Evolutionary conservation across 2,113 vertebrate genomes (phyloP), one percentile per base, ranked within the genome.

Genomic region (Nyctibius bracteatus): DNA sequence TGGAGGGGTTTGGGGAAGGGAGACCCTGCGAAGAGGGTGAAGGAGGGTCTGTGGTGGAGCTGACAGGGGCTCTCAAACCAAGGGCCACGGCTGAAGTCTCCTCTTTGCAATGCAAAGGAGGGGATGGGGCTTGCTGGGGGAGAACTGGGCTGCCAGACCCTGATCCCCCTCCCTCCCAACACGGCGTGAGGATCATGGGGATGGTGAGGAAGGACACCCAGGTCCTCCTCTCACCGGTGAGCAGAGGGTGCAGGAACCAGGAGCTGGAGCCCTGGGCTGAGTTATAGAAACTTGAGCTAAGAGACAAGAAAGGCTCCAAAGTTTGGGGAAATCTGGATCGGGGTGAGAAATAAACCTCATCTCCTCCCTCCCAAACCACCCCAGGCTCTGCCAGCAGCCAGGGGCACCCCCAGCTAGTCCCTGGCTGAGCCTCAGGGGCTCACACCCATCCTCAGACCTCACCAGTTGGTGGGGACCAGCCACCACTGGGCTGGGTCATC

Each of bases 161-260:
- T 4, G 33, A 23, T 46, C 20, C 44, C 18, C 2, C 3, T n/a
- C 2, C 3, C 2, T 1, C 27, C 63, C 3, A 2, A 65, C 31
- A 20, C 23, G 6, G 27, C 35, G 37, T 35, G 47, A 31, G 52
- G 30, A 66, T 24, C 14, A 1, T 2, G 35, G 55, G 33, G 31
- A 47, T 2, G 9, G 25, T 1, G 39, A 83, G 66, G 57, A 74
- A 77, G 71, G 68, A 86, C 44, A 57, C 9, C 27, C 22, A 2
- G 52, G 35, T 39, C 49, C 82, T 71, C 30, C 58, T 71, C 82
- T 71, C 44, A 8, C 5, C 4, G 1, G 12, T 0, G 2, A 86
- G 51, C 30, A 33, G 20, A 51, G 14, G 51, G 41, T 47, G 49
- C 25, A 27, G 59, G 39, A 71, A 21, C 30, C 70, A 72, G 44